Evolutionary conservation across 2,113 vertebrate genomes (phyloP).

Genomic region (Onychostruthus taczanowskii): DNA sequence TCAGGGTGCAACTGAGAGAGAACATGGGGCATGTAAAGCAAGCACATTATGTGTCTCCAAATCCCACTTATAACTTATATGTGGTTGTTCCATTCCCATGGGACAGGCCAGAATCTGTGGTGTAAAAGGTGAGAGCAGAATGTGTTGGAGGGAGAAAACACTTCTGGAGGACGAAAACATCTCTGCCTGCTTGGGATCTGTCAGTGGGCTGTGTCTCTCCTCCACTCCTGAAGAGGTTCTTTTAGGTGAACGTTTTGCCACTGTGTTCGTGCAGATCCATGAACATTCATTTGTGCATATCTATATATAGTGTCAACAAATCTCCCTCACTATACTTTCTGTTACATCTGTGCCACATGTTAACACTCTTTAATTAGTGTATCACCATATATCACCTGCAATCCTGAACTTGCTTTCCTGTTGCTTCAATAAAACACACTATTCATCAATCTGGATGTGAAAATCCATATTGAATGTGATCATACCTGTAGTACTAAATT

Average conservation of each 20-base stretch:
- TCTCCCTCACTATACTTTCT: neutral
- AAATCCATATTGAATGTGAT: neutral
- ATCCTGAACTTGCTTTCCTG: neutral
- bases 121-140: neutral
- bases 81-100: fast-evolving
- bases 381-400: neutral
- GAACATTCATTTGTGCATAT: neutral
- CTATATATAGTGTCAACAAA: too few species aligned
- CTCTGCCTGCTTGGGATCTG: neutral
- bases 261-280: fast-evolving
- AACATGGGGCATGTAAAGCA: neutral
- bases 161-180: neutral
- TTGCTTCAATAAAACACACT: neutral
- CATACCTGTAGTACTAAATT: neutral
- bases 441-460: neutral
- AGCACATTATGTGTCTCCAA: neutral
- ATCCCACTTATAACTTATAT: too few species aligned
- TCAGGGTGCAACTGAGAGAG: neutral
- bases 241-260: neutral
- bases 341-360: neutral
- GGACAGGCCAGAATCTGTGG: neutral
- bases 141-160: neutral
- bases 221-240: neutral
- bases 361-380: neutral
- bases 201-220: neutral